These are phyloP conservation scores for Drosophila anomalipes DNA, from an alignment of 2,888 invertebrate genomes.

Conservation along the genomic window DNA sequence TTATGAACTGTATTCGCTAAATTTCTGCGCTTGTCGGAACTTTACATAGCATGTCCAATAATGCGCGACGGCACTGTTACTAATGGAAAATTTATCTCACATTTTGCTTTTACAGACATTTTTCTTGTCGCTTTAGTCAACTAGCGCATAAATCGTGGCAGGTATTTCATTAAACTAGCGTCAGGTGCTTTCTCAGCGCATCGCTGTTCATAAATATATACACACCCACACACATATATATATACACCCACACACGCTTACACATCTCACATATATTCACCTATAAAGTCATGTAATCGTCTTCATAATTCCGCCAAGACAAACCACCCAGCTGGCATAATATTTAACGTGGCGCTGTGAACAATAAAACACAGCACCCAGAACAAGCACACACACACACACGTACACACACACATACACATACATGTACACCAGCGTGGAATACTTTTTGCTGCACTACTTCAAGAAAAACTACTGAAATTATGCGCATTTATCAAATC, in stretches of 20 bases:
- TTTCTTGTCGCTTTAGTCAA: slow-evolving; percentile 47
- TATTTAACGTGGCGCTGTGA: slow-evolving; percentile 75
- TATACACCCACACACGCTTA: slow-evolving; percentile 13
- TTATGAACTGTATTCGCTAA: neutral
- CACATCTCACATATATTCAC: slow-evolving; percentile 47
- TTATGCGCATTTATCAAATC: slow-evolving; percentile 79
- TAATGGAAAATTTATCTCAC: slow-evolving; percentile 47
- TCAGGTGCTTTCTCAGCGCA: slow-evolving; percentile 58
- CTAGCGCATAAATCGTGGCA: slow-evolving; percentile 75
- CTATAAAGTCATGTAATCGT: slow-evolving; percentile 80
- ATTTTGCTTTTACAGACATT: slow-evolving; percentile 12
- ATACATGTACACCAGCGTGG: slow-evolving; percentile 1
- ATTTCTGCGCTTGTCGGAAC: neutral
- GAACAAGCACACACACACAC: slow-evolving; percentile 36
- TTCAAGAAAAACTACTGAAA: slow-evolving; percentile 75
- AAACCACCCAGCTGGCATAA: slow-evolving; percentile 70
- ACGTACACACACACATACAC: slow-evolving; percentile 18
- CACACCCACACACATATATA: slow-evolving; percentile 25
- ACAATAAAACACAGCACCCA: slow-evolving; percentile 71
- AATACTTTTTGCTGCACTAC: slow-evolving; percentile 44
- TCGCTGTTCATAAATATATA: slow-evolving; percentile 71
- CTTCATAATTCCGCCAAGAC: slow-evolving; percentile 78
- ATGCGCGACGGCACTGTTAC: slow-evolving; percentile 25
- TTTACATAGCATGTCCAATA: slow-evolving; percentile 27
- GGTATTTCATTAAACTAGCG: slow-evolving; percentile 78